Evolutionary conservation across 2,797 vertebrate species (phyloP).

Genomic region (Poeciliopsis turneri): DNA sequence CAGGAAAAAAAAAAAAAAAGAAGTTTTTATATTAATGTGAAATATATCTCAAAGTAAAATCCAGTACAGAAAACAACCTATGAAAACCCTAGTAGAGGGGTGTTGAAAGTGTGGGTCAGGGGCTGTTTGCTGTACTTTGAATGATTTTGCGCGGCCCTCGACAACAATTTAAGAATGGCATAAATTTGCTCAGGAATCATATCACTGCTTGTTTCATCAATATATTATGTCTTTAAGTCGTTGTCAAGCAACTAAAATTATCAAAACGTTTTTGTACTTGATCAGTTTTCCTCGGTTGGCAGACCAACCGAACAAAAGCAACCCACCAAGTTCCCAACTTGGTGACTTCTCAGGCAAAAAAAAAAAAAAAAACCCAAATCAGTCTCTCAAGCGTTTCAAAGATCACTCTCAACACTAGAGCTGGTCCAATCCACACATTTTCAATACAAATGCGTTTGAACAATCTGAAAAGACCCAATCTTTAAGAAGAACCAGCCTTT

Average conservation of each 20-base stretch:
- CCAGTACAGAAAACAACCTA: neutral
- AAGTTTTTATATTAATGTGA: neutral
- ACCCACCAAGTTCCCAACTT: no score
- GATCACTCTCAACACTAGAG: neutral
- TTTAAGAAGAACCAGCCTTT: neutral
- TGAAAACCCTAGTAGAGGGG: neutral
- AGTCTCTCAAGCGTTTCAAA: no score
- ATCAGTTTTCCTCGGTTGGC: no score
- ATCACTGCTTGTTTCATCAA: neutral
- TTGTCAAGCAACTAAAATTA: neutral
- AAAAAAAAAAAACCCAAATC: no score
- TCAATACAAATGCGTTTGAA: neutral
- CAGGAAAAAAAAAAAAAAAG: neutral
- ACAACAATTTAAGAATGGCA: neutral
- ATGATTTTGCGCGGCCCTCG: neutral
- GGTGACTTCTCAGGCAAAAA: no score
- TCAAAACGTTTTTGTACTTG: no score
- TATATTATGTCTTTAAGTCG: neutral
- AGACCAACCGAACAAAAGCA: neutral
- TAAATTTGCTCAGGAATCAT: neutral
- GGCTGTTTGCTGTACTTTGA: neutral
- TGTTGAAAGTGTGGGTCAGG: neutral
- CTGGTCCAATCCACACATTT: neutral
- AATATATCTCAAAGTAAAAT: neutral
- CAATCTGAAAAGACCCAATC: neutral